These are phyloP conservation scores for Collichthys lucidus DNA, from an alignment of 2,113 vertebrate species.

Conservation along the genomic window DNA sequence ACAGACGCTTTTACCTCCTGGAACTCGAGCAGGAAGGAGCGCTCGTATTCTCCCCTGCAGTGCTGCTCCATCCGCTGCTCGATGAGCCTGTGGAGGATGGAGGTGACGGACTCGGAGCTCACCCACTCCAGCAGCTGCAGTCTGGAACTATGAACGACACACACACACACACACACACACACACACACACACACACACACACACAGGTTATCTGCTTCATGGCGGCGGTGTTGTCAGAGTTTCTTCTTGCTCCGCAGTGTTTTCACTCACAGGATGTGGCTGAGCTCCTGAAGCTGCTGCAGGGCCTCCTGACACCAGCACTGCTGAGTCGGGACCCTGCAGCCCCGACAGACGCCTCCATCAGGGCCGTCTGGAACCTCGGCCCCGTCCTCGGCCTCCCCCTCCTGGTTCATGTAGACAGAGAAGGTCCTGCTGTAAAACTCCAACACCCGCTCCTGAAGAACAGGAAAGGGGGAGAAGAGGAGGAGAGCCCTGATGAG, in stretches of 20 bases:
- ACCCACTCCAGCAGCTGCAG: slow-evolving; percentile 94
- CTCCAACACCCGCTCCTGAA: slow-evolving; percentile 90
- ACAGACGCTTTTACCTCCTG: slow-evolving; percentile 86
- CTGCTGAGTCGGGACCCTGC: slow-evolving; percentile 78
- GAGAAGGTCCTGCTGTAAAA: slow-evolving; percentile 94
- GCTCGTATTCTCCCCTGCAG: slow-evolving; percentile 94
- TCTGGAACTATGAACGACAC: slow-evolving; percentile 79
- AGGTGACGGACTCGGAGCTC: slow-evolving; percentile 92
- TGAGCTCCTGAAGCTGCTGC: slow-evolving; percentile 91
- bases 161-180: not conserved
- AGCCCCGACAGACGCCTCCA: slow-evolving; percentile 84
- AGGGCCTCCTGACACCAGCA: slow-evolving; percentile 94
- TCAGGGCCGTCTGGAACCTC: slow-evolving; percentile 48
- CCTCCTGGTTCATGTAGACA: slow-evolving; percentile 90
- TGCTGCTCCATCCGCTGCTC: slow-evolving; percentile 94
- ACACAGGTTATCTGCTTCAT: too few species aligned
- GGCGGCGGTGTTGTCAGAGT: too few species aligned
- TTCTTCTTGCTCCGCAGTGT: too few species aligned
- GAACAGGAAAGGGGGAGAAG: slow-evolving; percentile 88
- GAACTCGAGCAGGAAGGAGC: slow-evolving; percentile 93
- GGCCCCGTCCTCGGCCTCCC: slow-evolving; percentile 56
- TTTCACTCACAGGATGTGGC: slow-evolving; percentile 89
- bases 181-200: not conserved
- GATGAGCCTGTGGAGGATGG: slow-evolving; percentile 93
- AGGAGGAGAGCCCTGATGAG: slow-evolving; percentile 93